Evolutionary conservation across 2,888 invertebrate genomes (phyloP), one percentile per base, ranked within the genome.

Genomic region (Eupithecia centaureata): DNA sequence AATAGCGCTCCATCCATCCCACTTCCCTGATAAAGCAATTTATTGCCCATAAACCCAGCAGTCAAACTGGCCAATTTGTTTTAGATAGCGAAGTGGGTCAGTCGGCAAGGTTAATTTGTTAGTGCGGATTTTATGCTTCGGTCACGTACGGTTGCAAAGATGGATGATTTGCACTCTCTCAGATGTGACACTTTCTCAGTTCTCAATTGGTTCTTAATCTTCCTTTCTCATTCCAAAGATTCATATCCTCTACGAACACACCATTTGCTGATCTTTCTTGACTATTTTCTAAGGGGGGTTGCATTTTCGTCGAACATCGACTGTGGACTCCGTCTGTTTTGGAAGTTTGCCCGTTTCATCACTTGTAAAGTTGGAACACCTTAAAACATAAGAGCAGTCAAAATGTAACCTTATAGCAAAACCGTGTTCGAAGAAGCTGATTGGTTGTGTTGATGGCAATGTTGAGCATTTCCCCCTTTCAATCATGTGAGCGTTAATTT

Each of bases 1-100:
- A 86, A 88, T 87, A 83, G 82, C 80, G 76, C 82, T 83, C 81
- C 81, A 81, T 81, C 84, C 75, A 81, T 81, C 84, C 75, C 68
- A 72, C 76, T 75, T 77, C 62, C 67, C 70, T 79, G 85, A 84
- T 79, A 82, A 81, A 76, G 76, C 77, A 74, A 81, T 81, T 83
- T 82, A 84, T 82, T 78, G 76, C 71, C 72, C 72, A 78, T 82
- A 77, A 77, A 79, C 71, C 70, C 73, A 70, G 73, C 72, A 72
- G 68, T 66, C 72, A 67, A 71, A 77, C 78, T 71, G 71, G 71
- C 73, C 75, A 78, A 81, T 82, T 80, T 77, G 72, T 81, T 76
- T 78, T 78, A 73, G 76, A 81, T 79, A 80, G 68, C 72, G 71
- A 79, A 80, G 73, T 75, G 70, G 76, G 73, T 33, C 71, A 72